Conservation (phyloP, 2,797 vertebrate genomes). For the Psittacula echo region DNA sequence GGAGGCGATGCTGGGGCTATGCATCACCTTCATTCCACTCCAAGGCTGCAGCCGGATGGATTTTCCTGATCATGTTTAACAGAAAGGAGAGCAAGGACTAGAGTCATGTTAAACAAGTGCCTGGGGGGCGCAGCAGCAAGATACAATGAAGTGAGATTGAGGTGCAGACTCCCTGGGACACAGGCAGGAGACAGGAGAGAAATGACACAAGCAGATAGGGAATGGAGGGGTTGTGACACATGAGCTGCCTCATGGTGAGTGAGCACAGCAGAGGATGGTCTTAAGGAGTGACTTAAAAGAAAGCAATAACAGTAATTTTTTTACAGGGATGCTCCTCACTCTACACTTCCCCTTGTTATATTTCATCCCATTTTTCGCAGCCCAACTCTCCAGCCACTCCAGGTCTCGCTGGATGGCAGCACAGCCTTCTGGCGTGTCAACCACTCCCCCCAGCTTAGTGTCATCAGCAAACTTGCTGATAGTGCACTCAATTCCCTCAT, state of each 20-base stretch:
- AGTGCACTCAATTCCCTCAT: no score
- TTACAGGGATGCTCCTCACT: not conserved
- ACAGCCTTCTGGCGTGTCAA: no score
- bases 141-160: no score
- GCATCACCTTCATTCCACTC: not conserved
- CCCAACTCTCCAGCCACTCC: no score
- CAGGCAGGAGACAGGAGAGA: not conserved
- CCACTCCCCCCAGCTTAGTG: no score
- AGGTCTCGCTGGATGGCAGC: no score
- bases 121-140: not conserved
- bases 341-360: no score
- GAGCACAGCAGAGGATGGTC: not conserved
- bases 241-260: accelerated
- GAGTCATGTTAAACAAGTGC: not conserved
- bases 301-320: not conserved
- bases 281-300: no score
- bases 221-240: accelerated
- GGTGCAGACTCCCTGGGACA: not conserved
- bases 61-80: not conserved
- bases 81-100: not conserved
- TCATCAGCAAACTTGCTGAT: no score
- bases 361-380: no score
- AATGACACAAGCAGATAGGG: not conserved
- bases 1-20: not conserved
- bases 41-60: accelerated